Conservation (phyloP, 2,888 invertebrate species). For the Frankliniella fusca region DNA sequence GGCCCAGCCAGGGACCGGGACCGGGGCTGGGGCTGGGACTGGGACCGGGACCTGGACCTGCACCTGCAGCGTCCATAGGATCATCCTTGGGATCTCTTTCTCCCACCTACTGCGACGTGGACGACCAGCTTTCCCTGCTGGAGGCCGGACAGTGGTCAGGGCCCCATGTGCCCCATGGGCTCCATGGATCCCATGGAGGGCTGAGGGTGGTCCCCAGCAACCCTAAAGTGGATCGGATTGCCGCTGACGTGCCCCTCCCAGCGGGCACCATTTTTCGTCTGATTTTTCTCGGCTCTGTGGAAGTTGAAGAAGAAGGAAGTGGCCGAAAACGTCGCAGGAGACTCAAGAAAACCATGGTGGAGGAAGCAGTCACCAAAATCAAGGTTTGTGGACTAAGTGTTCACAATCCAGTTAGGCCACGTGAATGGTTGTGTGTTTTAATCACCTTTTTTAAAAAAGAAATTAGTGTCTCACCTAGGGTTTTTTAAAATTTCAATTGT, state of each 20-base stretch:
- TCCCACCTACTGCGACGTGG: slow-evolving; percentile 16
- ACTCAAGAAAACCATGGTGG: slow-evolving; percentile 84
- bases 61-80: slow-evolving; percentile 47
- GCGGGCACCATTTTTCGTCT: slow-evolving; percentile 72
- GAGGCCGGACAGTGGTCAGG: slow-evolving; percentile 8
- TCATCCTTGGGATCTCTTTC: slow-evolving; percentile 46
- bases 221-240: too few species aligned
- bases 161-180: not conserved
- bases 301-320: slow-evolving; percentile 74
- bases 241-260: not conserved
- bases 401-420: slow-evolving; percentile 27
- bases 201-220: not conserved
- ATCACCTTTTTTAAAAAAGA: not conserved
- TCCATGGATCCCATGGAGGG: not conserved
- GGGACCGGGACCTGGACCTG: not conserved
- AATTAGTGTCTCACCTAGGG: slow-evolving; percentile 1
- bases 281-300: slow-evolving; percentile 77
- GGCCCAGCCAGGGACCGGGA: not conserved
- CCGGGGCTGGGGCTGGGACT: not conserved
- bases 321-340: slow-evolving; percentile 65
- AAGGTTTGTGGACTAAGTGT: slow-evolving; percentile 59
- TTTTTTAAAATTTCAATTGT: not conserved
- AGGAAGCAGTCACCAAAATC: slow-evolving; percentile 79
- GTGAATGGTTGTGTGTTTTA: slow-evolving; percentile 19
- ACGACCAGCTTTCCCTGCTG: slow-evolving; percentile 12